Conservation (phyloP, 2,113 vertebrate genomes). For the Aramus guarauna region DNA sequence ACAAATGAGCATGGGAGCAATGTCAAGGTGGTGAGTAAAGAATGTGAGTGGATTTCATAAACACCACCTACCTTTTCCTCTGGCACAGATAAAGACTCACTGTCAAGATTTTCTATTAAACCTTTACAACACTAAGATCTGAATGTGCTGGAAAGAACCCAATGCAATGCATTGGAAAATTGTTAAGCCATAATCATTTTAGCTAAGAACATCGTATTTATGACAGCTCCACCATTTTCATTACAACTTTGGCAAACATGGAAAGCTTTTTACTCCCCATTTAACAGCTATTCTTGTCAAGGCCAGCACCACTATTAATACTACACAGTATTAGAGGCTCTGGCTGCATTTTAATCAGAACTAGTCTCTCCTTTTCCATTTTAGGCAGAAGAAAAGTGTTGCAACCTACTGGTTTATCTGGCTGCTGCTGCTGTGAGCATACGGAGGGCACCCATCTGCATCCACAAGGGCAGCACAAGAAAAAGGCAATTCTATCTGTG, state of each 20-base stretch:
- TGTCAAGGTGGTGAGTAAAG: not conserved
- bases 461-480: not conserved
- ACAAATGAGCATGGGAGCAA: not conserved
- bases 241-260: constrained; percentile 47
- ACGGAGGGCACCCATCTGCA: not conserved
- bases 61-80: not conserved
- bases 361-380: not conserved
- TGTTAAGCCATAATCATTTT: constrained; percentile 57
- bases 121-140: constrained; percentile 6
- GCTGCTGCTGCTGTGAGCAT: not conserved
- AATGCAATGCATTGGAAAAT: constrained; percentile 30
- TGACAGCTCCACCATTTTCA: constrained; percentile 53
- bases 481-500: not conserved
- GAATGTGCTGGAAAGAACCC: constrained; percentile 26
- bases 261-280: constrained; percentile 61
- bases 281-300: constrained; percentile 62
- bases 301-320: constrained; percentile 13
- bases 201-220: constrained; percentile 18
- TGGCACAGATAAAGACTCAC: not conserved
- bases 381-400: not conserved
- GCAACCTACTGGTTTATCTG: not conserved
- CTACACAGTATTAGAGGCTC: not conserved
- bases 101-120: constrained; percentile 22
- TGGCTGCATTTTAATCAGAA: constrained; percentile 46
- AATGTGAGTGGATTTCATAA: not conserved